A percentile compares a stretch with the other conserved stretches of the same genome.
Conservation (phyloP, 2,797 vertebrate species). For the Mus spretus region DNA sequence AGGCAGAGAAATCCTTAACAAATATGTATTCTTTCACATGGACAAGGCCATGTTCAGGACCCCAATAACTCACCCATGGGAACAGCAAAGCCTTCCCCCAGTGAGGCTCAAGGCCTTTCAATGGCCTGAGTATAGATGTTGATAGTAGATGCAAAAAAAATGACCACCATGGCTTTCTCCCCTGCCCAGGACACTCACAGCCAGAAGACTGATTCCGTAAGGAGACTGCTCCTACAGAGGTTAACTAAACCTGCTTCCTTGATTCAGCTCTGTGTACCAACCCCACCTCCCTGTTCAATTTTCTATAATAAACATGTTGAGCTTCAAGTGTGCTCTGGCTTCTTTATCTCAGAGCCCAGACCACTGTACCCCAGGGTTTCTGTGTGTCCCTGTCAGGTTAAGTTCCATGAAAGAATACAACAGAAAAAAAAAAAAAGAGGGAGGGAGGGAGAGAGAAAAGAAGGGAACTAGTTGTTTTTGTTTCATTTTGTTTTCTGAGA, state of each 20-base stretch:
- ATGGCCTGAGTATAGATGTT: background rate
- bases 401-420: background rate
- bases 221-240: background rate
- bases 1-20: background rate
- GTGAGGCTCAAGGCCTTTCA: background rate
- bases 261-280: too few relatives aligned
- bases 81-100: background rate
- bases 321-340: accelerated
- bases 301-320: background rate
- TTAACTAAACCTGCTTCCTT: background rate
- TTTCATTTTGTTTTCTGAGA: background rate
- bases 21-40: background rate
- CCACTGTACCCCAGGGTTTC: background rate
- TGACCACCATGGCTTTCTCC: background rate
- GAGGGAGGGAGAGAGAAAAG: accelerated
- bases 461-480: background rate
- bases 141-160: background rate
- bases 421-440: background rate
- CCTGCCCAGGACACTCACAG: background rate
- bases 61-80: too few relatives aligned
- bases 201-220: background rate
- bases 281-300: too few relatives aligned
- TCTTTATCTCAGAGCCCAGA: background rate
- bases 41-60: too few relatives aligned
- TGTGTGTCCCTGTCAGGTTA: background rate